phyloP scores from a whole-genome alignment of 2,888 invertebrate genomes.

The Lacanobia oleracea region DNA sequence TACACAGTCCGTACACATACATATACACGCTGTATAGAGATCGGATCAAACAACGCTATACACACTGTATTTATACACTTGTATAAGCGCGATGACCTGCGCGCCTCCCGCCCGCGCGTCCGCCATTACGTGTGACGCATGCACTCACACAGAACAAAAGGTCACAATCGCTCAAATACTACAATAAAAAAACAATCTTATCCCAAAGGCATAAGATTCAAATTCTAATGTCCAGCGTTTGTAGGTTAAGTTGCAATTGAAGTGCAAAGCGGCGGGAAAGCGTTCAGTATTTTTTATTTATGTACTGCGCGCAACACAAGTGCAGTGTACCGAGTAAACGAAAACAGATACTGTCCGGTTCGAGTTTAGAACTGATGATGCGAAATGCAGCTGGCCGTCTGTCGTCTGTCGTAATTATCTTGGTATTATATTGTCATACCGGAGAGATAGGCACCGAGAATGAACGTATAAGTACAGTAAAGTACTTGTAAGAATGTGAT shows the following conservation, averaged over 20 bases:
- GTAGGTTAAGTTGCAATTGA: conserved; percentile 70
- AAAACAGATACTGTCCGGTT: conserved; percentile 76
- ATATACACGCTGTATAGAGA: conserved; percentile 66
- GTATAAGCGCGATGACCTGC: conserved; percentile 87
- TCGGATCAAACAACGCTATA: conserved; percentile 78
- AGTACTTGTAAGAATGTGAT: conserved; percentile 25
- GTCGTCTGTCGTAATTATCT: conserved; percentile 47
- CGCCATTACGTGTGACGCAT: conserved; percentile 86
- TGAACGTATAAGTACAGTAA: conserved; percentile 9
- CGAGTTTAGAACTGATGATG: conserved; percentile 67
- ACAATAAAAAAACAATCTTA: conserved; percentile 69
- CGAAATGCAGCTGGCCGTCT: conserved; percentile 74
- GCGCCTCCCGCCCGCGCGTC: conserved; percentile 73
- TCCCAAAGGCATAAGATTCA: conserved; percentile 45
- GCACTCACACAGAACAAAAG: conserved; percentile 70
- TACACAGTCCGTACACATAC: conserved; percentile 75
- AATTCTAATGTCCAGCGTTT: conserved; percentile 58
- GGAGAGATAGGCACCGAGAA: conserved; percentile 23
- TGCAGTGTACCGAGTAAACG: conserved; percentile 85
- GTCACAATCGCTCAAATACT: conserved; percentile 67
- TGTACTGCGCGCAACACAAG: conserved; percentile 80
- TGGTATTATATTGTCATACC: conserved; percentile 44
- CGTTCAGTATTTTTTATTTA: conserved; percentile 86
- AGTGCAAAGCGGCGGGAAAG: conserved; percentile 76
- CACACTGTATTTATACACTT: conserved; percentile 70